phyloP scores from a whole-genome alignment of 2,888 invertebrate genomes.

The Microctonus aethiopoides region DNA sequence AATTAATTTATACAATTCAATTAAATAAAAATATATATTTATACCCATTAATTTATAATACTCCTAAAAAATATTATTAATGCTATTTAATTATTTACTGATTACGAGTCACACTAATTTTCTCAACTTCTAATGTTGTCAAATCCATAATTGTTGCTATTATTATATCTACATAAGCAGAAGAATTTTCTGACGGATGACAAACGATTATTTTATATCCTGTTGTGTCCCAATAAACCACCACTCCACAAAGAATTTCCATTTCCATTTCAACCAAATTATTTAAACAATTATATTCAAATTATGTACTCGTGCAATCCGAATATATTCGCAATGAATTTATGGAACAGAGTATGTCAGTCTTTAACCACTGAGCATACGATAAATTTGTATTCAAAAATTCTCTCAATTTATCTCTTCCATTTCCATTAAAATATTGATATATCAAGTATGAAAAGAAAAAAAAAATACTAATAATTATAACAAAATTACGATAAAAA shows the following conservation, averaged over 20 bases:
- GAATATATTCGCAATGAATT: too few species aligned
- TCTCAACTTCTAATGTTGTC: constrained; percentile 47
- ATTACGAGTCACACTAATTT: constrained; percentile 50
- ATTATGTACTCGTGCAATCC: neutral
- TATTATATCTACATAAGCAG: constrained; percentile 40
- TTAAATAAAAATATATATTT: neutral
- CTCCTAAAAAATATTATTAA: too few species aligned
- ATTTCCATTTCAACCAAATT: too few species aligned
- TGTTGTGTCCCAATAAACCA: constrained; percentile 50
- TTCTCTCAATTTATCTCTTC: neutral
- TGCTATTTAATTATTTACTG: constrained; percentile 45
- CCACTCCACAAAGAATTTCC: constrained; percentile 45
- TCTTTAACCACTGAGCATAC: too few species aligned
- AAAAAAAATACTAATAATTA: neutral
- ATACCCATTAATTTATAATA: neutral
- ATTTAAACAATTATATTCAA: neutral
- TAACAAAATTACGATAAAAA: neutral
- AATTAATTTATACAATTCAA: neutral
- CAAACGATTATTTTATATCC: constrained; percentile 51
- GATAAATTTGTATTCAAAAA: too few species aligned
- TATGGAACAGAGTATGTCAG: too few species aligned
- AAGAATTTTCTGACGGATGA: constrained; percentile 41
- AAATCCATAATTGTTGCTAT: constrained; percentile 45
- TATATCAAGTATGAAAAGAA: neutral
- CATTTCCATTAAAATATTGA: neutral